Base-by-base conservation (phyloP, 1,140 invertebrate genomes). In the Tetramorium simillimum region DNA sequence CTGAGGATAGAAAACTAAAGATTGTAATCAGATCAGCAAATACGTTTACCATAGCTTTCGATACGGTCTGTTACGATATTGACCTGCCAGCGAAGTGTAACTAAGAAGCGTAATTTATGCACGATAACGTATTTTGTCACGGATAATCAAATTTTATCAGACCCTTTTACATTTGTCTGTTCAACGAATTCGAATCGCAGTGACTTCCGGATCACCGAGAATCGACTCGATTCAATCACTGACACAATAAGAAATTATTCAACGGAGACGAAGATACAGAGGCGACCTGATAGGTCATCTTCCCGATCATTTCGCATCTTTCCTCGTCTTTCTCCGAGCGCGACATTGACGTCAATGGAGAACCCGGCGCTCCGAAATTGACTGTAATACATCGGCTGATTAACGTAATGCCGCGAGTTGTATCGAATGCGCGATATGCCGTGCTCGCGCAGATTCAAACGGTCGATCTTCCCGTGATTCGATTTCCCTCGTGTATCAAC, bases 401-500 rank as follows among this genome's bases (percentile, higher is more conserved):
- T 84, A 84, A 84, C 28, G 53, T 84, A 73, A 84, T 37, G 49
- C 28, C 24, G 46, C 46, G 56, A 62, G 4, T 53, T 33, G 80
- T 84, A 84, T 75, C 51, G 43, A 73, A 14, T 14, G 24, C 14
- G 53, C 49, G 21, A 33, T 75, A 49, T n/a, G 18, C 12, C n/a
- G n/a, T 37, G 40, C 63, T 33, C 43, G 46, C 18, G 40, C 40
- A 46, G n/a, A 84, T 84, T 53, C 60, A 40, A 84, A 62, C 43
- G 40, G 40, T 40, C 80, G 49, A 51, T 69, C 49, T 58, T 16
- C 12, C 24, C 3, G 28, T 63, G 49, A 84, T 84, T 78, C 65
- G 63, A 89, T 81, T 89, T 84, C 60, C 72, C 69, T 46, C 16
- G 28, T 28, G 62, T 60, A 86, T 53, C 40, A 86, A 89, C 51